Percentiles rank a stretch among this genome's conserved stretches.
Conservation (phyloP, 2,797 vertebrate genomes). For the Pangasius mekongensis region DNA sequence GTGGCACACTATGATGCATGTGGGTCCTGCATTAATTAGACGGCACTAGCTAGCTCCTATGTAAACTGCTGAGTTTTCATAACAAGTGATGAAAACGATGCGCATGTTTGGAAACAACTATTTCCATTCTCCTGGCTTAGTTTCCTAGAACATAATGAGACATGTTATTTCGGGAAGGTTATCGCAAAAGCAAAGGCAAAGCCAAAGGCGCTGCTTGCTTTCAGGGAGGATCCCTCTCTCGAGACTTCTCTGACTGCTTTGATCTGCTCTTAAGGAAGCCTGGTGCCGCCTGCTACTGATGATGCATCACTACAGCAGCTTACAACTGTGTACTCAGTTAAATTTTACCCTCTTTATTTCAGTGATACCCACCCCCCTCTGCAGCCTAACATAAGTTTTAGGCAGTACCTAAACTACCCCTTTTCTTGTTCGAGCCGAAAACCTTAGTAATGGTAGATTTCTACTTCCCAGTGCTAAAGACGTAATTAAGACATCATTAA, state of each 20-base stretch:
- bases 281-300: background rate
- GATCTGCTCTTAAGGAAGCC: constrained; percentile 41
- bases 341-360: constrained; percentile 18
- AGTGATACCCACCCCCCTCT: background rate
- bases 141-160: background rate
- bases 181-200: constrained; percentile 29
- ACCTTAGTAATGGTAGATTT: background rate
- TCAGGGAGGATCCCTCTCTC: constrained; percentile 44
- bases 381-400: background rate
- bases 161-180: constrained; percentile 9
- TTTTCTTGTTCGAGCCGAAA: background rate
- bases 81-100: background rate
- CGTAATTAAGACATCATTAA: background rate
- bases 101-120: background rate
- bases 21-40: background rate
- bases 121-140: background rate
- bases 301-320: background rate
- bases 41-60: background rate
- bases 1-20: background rate
- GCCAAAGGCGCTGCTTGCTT: constrained; percentile 32
- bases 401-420: background rate
- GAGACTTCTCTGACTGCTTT: constrained; percentile 37
- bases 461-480: background rate
- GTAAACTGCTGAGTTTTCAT: background rate
- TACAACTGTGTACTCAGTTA: background rate